Percentiles rank a stretch among this genome's conserved stretches.
Evolutionary conservation across 2,888 invertebrate genomes (phyloP).

Genomic region (Hyles lineata): DNA sequence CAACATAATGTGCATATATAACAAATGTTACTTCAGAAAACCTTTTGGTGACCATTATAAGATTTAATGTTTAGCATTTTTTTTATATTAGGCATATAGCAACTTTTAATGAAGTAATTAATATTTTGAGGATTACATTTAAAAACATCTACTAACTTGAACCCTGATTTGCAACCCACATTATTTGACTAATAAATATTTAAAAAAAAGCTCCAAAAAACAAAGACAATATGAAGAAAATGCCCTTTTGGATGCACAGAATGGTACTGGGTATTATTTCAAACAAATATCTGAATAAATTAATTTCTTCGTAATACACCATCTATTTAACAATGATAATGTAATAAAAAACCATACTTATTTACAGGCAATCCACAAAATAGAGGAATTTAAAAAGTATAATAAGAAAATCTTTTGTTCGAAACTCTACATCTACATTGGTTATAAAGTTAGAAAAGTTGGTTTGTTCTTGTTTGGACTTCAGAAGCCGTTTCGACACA

Average conservation of each 20-base stretch:
- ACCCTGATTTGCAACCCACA: too few species aligned
- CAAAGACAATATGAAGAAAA: too few species aligned
- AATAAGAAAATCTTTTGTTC: slow-evolving; percentile 8
- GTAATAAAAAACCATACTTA: too few species aligned
- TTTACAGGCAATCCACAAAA: neutral
- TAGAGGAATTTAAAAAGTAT: neutral
- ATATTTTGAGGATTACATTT: too few species aligned
- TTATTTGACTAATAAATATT: too few species aligned
- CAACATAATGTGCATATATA: slow-evolving; percentile 13
- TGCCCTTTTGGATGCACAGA: too few species aligned
- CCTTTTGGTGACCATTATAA: neutral
- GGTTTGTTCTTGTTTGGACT: slow-evolving; percentile 3
- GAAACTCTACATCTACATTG: neutral
- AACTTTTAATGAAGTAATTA: neutral
- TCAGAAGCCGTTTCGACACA: slow-evolving; percentile 11
- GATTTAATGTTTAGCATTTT: neutral
- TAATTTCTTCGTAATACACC: neutral
- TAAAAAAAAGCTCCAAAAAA: too few species aligned
- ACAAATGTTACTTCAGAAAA: neutral
- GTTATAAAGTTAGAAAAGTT: neutral
- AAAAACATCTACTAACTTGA: too few species aligned
- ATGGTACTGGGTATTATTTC: too few species aligned
- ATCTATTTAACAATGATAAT: too few species aligned
- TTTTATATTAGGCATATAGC: neutral
- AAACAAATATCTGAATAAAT: neutral